Evolutionary conservation across 2,113 vertebrate genomes (phyloP).

Genomic region (Anser cygnoides): DNA sequence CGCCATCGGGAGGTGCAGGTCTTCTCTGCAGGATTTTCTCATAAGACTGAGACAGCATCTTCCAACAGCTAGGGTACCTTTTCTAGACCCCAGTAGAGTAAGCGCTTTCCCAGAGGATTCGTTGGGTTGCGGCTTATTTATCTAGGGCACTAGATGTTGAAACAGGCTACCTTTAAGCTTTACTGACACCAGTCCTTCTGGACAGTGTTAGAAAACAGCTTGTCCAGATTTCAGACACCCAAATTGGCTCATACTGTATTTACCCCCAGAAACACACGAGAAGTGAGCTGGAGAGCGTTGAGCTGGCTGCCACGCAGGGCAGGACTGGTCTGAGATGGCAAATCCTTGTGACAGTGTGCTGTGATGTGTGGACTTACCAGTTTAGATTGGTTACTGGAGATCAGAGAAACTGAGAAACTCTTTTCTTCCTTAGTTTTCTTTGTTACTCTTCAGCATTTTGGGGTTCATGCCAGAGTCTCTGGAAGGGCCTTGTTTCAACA

Average conservation of each 20-base stretch:
- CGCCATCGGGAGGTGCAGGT: not conserved
- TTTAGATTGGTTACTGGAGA: not conserved
- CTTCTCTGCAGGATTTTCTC: not conserved
- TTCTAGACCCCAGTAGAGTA: not conserved
- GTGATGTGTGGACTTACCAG: not conserved
- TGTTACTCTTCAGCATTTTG: not conserved
- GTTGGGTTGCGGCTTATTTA: not conserved
- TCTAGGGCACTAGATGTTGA: not conserved
- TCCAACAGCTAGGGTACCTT: not conserved
- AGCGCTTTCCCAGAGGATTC: not conserved
- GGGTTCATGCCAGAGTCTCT: not conserved
- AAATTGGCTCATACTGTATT: not conserved
- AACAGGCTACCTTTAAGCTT: not conserved
- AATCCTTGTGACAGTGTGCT: not conserved
- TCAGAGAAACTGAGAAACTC: not conserved
- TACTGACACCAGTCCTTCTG: not conserved
- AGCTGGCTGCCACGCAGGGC: not conserved
- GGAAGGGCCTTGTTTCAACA: not conserved
- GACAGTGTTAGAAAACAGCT: not conserved
- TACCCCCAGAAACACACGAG: fast-evolving
- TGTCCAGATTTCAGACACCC: not conserved
- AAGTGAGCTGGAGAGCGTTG: not conserved
- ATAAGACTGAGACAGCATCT: not conserved
- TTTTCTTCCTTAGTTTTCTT: not conserved
- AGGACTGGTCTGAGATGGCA: not conserved